Conservation (phyloP, 1,140 invertebrate genomes). For the Zaprionus vittiger region DNA sequence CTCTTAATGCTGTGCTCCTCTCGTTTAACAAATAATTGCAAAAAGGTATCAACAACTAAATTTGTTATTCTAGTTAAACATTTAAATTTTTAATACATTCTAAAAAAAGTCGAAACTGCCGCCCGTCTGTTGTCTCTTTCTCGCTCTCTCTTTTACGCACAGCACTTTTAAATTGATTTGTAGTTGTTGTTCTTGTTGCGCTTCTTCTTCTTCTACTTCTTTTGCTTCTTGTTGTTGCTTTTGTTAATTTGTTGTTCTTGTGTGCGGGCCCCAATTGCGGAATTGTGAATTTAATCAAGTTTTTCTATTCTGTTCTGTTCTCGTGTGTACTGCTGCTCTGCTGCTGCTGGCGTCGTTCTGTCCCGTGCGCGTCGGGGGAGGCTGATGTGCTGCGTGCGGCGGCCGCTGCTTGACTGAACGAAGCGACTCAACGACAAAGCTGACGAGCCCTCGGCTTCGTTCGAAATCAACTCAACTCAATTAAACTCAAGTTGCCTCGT, state of each 20-base stretch:
- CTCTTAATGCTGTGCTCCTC: constrained; percentile 16
- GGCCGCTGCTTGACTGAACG: constrained; percentile 55
- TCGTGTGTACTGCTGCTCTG: constrained; percentile 6
- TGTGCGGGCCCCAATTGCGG: constrained; percentile 1
- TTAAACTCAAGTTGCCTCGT: constrained; percentile 2
- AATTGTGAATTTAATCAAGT: constrained; percentile 61
- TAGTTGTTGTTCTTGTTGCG: constrained; percentile 34
- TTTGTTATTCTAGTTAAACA: constrained; percentile 83
- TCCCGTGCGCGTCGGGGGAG: constrained; percentile 37
- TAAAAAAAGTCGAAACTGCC: constrained; percentile 75
- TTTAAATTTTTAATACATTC: constrained; percentile 75
- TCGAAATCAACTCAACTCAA: constrained; percentile 15
- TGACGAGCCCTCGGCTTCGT: constrained; percentile 14
- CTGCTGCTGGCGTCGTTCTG: constrained; percentile 47
- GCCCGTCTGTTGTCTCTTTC: constrained; percentile 55
- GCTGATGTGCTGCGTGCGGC: constrained; percentile 60
- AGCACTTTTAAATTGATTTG: constrained; percentile 63
- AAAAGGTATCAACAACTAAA: constrained; percentile 83
- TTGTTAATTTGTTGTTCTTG: constrained; percentile 37
- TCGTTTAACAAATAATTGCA: constrained; percentile 79
- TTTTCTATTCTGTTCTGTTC: constrained; percentile 33
- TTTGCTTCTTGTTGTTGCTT: constrained; percentile 8
- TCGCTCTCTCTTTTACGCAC: constrained; percentile 49
- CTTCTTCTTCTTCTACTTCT: too few species aligned
- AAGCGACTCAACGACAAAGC: constrained; percentile 4